Evolutionary conservation across 2,797 vertebrate genomes (phyloP).

Genomic region (Mus minutoides): DNA sequence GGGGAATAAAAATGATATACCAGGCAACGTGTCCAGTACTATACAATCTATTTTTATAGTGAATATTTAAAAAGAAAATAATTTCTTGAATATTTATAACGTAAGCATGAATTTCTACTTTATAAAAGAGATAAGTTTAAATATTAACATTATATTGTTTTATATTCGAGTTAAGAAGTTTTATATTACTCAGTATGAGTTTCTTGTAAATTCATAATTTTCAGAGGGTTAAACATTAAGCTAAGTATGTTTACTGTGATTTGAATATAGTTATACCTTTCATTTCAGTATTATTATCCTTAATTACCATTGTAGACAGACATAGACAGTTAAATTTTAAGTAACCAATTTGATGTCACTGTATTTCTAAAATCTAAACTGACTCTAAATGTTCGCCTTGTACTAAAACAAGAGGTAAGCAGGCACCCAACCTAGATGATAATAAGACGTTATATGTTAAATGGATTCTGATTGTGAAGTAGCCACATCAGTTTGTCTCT

Average conservation of each 20-base stretch:
- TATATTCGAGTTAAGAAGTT: background rate
- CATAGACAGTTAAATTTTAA: background rate
- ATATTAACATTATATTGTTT: background rate
- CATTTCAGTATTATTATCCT: background rate
- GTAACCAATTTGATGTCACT: background rate
- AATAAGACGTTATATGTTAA: background rate
- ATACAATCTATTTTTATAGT: background rate
- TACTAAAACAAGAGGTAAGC: background rate
- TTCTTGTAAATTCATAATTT: background rate
- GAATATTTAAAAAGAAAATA: background rate
- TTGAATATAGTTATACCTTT: background rate
- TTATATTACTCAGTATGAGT: background rate
- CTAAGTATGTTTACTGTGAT: background rate
- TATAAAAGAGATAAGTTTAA: background rate
- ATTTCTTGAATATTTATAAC: background rate
- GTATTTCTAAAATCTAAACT: background rate
- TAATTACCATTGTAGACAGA: background rate
- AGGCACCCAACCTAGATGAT: background rate
- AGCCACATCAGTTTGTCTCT: background rate
- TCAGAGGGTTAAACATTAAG: background rate
- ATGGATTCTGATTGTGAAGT: background rate
- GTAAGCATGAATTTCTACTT: background rate
- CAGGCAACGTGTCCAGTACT: background rate
- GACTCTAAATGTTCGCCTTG: background rate
- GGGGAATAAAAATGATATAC: background rate